Evolutionary conservation across 2,888 invertebrate genomes (phyloP).

Genomic region (Diaperis boleti): DNA sequence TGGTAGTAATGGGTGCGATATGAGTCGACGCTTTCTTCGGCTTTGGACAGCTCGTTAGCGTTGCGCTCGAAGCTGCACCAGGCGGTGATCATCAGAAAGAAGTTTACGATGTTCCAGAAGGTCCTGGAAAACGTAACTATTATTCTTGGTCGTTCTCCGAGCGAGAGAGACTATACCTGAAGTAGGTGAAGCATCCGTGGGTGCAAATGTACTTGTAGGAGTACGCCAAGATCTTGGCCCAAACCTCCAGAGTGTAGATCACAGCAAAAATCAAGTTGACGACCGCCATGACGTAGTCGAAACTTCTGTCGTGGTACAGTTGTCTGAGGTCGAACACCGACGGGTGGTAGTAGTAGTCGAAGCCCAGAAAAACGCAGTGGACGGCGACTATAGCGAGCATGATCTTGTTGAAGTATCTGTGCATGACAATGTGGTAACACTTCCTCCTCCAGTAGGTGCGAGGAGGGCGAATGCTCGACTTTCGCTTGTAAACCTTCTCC

Average conservation of each 20-base stretch:
- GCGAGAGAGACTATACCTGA: neutral
- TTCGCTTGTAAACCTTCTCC: too few relatives aligned
- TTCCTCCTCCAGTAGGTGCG: conserved; percentile 60
- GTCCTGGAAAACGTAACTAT: neutral
- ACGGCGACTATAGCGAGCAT: neutral
- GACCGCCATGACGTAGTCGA: neutral
- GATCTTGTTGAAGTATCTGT: neutral
- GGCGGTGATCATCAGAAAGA: neutral
- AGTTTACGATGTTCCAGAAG: neutral
- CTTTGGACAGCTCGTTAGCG: neutral
- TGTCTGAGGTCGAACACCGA: neutral
- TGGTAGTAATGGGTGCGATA: too few relatives aligned
- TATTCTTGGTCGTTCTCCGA: neutral
- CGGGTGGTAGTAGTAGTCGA: neutral
- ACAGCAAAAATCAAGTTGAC: neutral
- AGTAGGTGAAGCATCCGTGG: conserved; percentile 14
- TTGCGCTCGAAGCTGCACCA: neutral
- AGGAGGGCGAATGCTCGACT: conserved; percentile 61
- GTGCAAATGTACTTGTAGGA: conserved; percentile 7
- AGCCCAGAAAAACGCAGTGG: neutral
- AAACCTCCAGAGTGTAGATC: conserved; percentile 13
- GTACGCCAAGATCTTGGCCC: conserved; percentile 18
- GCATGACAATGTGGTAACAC: neutral
- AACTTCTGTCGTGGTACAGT: neutral
- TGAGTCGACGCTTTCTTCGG: neutral